Evolutionary conservation across 2,888 invertebrate species (phyloP).

Genomic region (Patella depressa): DNA sequence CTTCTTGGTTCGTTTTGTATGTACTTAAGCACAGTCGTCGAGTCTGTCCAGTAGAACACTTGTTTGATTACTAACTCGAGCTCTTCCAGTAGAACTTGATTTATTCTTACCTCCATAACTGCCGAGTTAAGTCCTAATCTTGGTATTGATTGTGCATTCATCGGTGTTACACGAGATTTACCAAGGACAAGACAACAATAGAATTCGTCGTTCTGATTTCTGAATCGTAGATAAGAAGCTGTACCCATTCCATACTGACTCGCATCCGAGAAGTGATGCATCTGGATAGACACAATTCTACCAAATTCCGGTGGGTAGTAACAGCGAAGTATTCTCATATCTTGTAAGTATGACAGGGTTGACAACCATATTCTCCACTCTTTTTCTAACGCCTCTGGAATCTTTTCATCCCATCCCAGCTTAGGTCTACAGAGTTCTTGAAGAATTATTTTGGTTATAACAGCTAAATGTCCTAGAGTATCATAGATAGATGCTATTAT

Average conservation of each 20-base stretch:
- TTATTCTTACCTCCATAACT: slow-evolving; percentile 8
- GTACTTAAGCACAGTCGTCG: slow-evolving; percentile 6
- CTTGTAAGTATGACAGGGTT: slow-evolving; percentile 10
- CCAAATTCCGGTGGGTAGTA: background rate
- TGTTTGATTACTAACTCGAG: background rate
- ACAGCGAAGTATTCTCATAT: background rate
- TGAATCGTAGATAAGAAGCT: slow-evolving; percentile 16
- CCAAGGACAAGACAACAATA: slow-evolving; percentile 18
- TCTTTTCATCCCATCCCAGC: slow-evolving; percentile 19
- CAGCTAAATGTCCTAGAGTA: slow-evolving; percentile 19
- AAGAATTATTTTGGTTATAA: slow-evolving; percentile 20
- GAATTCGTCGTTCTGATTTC: slow-evolving; percentile 12
- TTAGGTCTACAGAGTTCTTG: slow-evolving; percentile 14
- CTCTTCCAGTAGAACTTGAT: background rate
- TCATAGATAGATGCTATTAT: slow-evolving; percentile 17
- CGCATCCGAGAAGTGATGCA: slow-evolving; percentile 26
- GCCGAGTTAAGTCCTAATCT: slow-evolving; percentile 22
- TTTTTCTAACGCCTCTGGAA: slow-evolving; percentile 11
- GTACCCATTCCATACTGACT: slow-evolving; percentile 18
- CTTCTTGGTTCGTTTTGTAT: slow-evolving; percentile 10
- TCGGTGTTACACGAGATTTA: slow-evolving; percentile 17
- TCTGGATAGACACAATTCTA: background rate
- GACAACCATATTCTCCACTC: background rate
- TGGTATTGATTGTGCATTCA: slow-evolving; percentile 20
- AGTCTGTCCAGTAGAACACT: slow-evolving; percentile 16